A percentile compares a stretch with the other conserved stretches of the same genome.
phyloP scores from a whole-genome alignment of 2,113 vertebrate genomes.

The Pteropus alecto region DNA sequence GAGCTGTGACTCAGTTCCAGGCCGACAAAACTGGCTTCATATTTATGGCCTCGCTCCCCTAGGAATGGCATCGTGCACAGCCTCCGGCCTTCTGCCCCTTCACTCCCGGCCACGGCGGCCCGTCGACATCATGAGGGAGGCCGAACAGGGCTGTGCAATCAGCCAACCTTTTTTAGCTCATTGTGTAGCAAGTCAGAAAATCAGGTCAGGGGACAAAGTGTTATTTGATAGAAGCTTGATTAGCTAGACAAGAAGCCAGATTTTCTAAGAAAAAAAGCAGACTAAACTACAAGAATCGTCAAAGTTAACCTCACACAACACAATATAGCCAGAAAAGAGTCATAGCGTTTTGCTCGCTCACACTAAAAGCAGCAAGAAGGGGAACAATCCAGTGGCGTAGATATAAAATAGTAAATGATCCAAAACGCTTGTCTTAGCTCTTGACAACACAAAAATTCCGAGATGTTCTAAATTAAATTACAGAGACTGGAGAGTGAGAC shows the following conservation, averaged over 20 bases:
- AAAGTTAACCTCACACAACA: constrained; percentile 31
- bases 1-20: background rate
- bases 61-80: constrained; percentile 36
- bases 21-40: background rate
- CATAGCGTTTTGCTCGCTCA: background rate
- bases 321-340: background rate
- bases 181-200: constrained; percentile 53
- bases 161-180: constrained; percentile 37
- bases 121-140: constrained; percentile 22
- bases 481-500: background rate
- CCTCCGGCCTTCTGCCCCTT: constrained; percentile 31
- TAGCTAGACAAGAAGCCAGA: constrained; percentile 17
- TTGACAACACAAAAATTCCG: background rate
- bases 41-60: background rate
- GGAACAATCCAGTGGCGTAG: background rate
- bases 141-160: constrained; percentile 3
- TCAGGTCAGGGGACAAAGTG: constrained; percentile 54
- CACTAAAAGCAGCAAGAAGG: constrained; percentile 1
- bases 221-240: constrained; percentile 40
- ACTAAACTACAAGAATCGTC: constrained; percentile 24
- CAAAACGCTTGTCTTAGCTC: background rate
- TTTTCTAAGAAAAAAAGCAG: constrained; percentile 37
- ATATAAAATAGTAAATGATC: constrained; percentile 19
- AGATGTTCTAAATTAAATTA: background rate
- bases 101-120: constrained; percentile 35